Base-by-base conservation (phyloP, 2,113 vertebrate genomes). In the Origma solitaria region DNA sequence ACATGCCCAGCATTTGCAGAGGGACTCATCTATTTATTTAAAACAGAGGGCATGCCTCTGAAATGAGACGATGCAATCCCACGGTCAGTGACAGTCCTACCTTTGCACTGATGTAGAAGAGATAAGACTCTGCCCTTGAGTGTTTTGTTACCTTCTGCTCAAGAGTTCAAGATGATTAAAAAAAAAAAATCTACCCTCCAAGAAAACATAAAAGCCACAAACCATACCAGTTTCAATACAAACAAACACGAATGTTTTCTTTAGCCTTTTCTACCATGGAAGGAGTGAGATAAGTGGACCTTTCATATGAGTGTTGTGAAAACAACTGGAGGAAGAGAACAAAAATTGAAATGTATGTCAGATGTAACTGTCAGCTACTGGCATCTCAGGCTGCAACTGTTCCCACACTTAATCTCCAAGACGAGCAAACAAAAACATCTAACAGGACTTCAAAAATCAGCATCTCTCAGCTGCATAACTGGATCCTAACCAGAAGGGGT, bases 171-270 rank as follows among this genome's bases (percentile, higher is more conserved):
- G 58, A 94, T 18, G 28, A 77, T 80, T 40, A 2, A 51, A 69
- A 81, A 90, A 27, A 17, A 30, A 49, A 49, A 49, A 49, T 49
- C 47, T 23, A 4, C 16, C 2, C 21, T 61, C 14, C 3, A 93
- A 93, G 82, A 92, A 80, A 49, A 76, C 50, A 83, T 69, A 65
- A 81, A 96, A 96, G 72, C 76, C 94, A 92, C 93, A 97, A 86
- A 86, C 80, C 68, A 60, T 92, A 86, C 64, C 33, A 81, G 64
- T 94, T 96, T 93, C 95, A 94, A 86, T 83, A 96, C 92, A 96
- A 95, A 95, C 72, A 92, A 95, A 93, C 57, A 84, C 37, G 73
- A 72, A 75, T 94, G 88, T 90, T 96, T 96, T 94, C 90, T 93
- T 96, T 47, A 96, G 90, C 76, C 53, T 84, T 88, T 93, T 90